Conservation (phyloP, 1,140 invertebrate genomes). For the Drosophila auraria region DNA sequence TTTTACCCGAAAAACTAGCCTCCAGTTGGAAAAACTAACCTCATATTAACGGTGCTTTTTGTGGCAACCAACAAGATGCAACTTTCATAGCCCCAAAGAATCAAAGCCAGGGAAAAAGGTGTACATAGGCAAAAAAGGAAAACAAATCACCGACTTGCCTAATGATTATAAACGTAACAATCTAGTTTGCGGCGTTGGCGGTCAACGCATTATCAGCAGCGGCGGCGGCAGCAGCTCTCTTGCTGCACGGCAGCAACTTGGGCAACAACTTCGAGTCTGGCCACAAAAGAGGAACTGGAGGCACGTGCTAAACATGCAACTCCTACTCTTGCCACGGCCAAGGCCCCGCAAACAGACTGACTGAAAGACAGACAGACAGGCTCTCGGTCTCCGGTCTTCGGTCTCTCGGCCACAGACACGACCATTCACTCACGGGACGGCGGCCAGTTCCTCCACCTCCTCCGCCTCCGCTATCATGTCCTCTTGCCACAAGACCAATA, state of each 20-base stretch:
- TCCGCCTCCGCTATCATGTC: not conserved
- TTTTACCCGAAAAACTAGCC: constrained; percentile 26
- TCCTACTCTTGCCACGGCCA: constrained; percentile 79
- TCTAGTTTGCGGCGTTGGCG: constrained; percentile 79
- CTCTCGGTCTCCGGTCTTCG: constrained; percentile 21
- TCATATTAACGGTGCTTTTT: constrained; percentile 66
- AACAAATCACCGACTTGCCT: constrained; percentile 59
- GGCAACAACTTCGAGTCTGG: constrained; percentile 36
- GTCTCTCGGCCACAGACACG: constrained; percentile 49
- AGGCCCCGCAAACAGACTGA: constrained; percentile 40
- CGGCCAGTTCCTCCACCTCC: not conserved
- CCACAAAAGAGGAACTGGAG: constrained; percentile 49
- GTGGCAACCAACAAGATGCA: constrained; percentile 30
- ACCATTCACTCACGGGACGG: constrained; percentile 75
- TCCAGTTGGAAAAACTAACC: constrained; percentile 37
- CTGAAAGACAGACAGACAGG: constrained; percentile 44
- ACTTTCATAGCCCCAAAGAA: constrained; percentile 73
- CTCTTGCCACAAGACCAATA: constrained; percentile 63
- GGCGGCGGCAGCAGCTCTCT: constrained; percentile 10
- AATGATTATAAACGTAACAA: constrained; percentile 82
- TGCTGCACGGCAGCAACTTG: constrained; percentile 56
- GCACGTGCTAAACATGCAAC: constrained; percentile 83
- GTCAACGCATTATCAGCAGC: constrained; percentile 78
- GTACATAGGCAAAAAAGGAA: constrained; percentile 22
- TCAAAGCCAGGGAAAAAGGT: constrained; percentile 14